Conservation (phyloP, 1,140 invertebrate genomes). For the Conopomorpha cramerella region DNA sequence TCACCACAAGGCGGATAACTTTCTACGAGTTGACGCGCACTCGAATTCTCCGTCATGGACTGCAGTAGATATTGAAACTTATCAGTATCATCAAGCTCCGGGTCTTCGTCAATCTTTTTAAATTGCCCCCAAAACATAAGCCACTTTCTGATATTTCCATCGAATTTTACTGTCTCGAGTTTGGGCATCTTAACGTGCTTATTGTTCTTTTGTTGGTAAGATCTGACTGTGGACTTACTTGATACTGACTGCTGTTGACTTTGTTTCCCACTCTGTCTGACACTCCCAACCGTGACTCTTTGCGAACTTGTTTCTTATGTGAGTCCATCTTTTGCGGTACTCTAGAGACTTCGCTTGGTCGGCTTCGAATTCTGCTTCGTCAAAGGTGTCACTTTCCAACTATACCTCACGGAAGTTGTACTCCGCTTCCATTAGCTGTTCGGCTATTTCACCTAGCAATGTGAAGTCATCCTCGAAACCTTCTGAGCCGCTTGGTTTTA, state of each 20-base stretch:
- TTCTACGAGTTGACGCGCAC: no score
- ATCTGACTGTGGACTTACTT: neutral
- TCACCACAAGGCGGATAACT: no score
- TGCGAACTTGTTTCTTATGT: neutral
- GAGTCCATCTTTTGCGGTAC: no score
- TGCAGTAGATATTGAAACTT: constrained; percentile 13
- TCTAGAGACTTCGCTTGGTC: neutral
- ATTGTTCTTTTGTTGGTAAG: neutral
- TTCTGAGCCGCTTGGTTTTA: no score
- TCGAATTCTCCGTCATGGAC: no score
- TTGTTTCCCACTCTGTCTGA: neutral
- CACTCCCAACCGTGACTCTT: neutral
- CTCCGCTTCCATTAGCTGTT: neutral
- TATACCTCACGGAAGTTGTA: neutral
- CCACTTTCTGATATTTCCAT: constrained; percentile 28
- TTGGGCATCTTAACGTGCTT: constrained; percentile 15
- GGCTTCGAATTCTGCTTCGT: neutral
- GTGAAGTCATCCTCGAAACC: neutral
- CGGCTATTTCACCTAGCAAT: neutral
- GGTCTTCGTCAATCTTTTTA: constrained; percentile 27
- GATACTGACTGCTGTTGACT: neutral
- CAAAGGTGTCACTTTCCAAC: neutral
- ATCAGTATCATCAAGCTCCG: constrained; percentile 12
- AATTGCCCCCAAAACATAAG: constrained; percentile 33
- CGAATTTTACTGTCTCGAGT: constrained; percentile 23